Evolutionary conservation across 2,113 vertebrate species (phyloP).

Genomic region (Bombycilla garrulus): DNA sequence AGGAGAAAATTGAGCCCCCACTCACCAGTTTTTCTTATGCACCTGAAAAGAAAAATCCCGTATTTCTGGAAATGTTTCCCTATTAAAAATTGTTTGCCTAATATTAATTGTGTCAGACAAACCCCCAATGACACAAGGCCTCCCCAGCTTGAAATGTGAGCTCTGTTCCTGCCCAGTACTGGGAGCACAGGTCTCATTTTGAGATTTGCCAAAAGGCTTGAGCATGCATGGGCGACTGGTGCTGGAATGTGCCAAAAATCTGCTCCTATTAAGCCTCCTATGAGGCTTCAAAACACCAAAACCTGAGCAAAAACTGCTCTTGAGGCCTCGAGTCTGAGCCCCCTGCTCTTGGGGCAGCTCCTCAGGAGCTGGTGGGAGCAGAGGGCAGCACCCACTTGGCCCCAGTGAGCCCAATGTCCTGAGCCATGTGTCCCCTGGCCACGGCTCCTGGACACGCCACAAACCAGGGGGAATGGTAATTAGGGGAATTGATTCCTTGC

Average conservation of each 20-base stretch:
- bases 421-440: accelerated
- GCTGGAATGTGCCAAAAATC: not conserved
- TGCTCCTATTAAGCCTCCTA: not conserved
- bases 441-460: not conserved
- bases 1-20: not conserved
- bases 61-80: not conserved
- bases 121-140: accelerated
- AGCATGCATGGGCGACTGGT: accelerated
- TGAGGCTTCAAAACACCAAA: not conserved
- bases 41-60: not conserved
- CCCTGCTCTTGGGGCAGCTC: not conserved
- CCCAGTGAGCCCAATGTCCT: not conserved
- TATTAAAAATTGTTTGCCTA: not conserved
- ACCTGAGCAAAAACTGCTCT: not conserved
- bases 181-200: not conserved
- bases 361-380: no score
- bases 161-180: not conserved
- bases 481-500: not conserved
- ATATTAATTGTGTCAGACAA: not conserved
- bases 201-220: not conserved
- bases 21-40: not conserved
- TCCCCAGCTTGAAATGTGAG: not conserved
- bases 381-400: not conserved
- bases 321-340: not conserved
- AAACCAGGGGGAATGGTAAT: accelerated